phyloP scores from a whole-genome alignment of 1,140 invertebrate genomes.

The Rhopalosiphum padi region DNA sequence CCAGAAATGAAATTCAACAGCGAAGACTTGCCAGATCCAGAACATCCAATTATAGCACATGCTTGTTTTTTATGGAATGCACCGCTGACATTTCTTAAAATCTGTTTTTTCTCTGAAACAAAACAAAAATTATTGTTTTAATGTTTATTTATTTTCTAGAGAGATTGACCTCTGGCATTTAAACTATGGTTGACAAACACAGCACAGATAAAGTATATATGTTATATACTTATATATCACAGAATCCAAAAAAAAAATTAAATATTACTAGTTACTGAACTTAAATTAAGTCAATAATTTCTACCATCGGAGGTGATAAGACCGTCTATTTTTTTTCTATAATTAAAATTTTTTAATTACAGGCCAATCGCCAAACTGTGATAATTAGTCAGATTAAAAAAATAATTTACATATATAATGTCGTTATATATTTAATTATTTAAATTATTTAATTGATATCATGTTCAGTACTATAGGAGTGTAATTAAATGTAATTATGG shows the following conservation, averaged over 20 bases:
- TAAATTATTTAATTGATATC: not conserved
- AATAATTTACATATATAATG: not conserved
- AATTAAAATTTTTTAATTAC: not conserved
- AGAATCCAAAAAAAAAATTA: not conserved
- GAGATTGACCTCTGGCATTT: not conserved
- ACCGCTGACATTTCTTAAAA: constrained; percentile 10
- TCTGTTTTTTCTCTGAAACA: not conserved
- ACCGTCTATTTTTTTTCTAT: not conserved
- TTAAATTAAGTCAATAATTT: not conserved
- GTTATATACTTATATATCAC: not conserved
- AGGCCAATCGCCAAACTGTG: not conserved
- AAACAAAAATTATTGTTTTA: not conserved
- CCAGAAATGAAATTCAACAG: constrained; percentile 89
- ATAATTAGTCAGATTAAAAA: not conserved
- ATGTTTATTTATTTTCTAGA: not conserved
- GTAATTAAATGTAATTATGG: not conserved
- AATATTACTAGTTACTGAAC: not conserved
- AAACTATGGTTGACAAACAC: not conserved
- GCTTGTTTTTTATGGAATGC: not conserved
- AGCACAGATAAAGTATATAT: not conserved
- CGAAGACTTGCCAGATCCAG: constrained; percentile 91
- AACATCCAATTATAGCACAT: constrained; percentile 70
- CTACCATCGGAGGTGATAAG: not conserved
- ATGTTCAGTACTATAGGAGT: not conserved
- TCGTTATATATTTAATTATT: not conserved